These are phyloP conservation scores for Choloepus didactylus DNA, from an alignment of 2,797 vertebrate genomes.

Conservation along the genomic window DNA sequence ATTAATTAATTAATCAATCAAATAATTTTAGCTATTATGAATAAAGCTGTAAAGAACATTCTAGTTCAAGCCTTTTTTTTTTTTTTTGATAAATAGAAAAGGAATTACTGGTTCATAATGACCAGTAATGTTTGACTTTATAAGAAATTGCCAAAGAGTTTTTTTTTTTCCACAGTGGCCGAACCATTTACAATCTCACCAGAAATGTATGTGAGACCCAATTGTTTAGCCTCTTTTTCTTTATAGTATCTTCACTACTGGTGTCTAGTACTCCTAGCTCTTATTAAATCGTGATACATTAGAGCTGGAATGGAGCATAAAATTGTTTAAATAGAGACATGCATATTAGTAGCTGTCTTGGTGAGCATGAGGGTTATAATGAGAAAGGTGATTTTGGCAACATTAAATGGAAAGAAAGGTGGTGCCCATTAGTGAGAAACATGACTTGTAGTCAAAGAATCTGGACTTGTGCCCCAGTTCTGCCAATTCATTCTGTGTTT, in stretches of 20 bases:
- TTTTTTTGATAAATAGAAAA: background rate
- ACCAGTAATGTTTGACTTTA: background rate
- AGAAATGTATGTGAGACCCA: background rate
- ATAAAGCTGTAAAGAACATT: constrained; percentile 46
- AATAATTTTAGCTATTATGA: constrained; percentile 35
- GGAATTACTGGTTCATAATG: constrained; percentile 26
- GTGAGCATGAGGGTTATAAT: background rate
- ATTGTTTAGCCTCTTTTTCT: background rate
- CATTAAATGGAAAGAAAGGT: background rate
- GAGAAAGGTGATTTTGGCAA: background rate
- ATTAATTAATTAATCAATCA: constrained; percentile 24
- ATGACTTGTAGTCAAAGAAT: background rate
- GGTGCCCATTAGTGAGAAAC: background rate
- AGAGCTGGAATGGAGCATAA: background rate
- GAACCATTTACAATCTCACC: background rate
- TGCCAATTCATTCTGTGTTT: background rate
- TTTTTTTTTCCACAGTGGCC: background rate
- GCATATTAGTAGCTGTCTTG: background rate
- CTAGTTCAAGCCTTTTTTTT: background rate
- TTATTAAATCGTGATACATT: background rate
- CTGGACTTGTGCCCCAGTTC: background rate
- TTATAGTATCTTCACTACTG: background rate
- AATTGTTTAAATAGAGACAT: constrained; percentile 4
- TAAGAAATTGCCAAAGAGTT: background rate
- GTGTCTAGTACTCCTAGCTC: background rate